Evolutionary conservation across 1,140 invertebrate species (phyloP), one percentile per base, ranked within the genome.

Genomic region (Planococcus citri): DNA sequence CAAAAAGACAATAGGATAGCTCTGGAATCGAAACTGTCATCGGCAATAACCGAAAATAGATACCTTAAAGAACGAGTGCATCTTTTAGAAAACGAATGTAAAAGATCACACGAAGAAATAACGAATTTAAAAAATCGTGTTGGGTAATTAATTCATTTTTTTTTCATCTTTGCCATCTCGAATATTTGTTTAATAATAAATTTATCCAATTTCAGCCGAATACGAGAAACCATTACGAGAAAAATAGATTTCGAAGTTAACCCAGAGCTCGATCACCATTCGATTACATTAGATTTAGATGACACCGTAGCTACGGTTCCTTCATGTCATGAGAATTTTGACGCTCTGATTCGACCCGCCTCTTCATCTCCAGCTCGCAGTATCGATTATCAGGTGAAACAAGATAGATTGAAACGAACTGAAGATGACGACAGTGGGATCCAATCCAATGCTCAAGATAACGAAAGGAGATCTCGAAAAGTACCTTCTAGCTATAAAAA

Each of bases 361-460:
- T 64, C 60, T 6, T 64, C 60, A 24, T 64, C 60, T 17, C 60
- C 60, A 10, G 20, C 60, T 9, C 22, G 10, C 8, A 27, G 20
- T 14, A 25, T 64, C 22, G 60, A 25, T 64, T 20, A 64, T 10
- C 2, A 2, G 3, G 10, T 10, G 20, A 64, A 64, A 64, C 8
- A 24, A 17, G 3, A 6, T 10, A 64, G 17, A 24, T 10, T 6
- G 10, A 22, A 58, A n/a, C 20, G 60, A 64, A 10, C 22, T 4
- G 60, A 64, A 64, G 60, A 64, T 24, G 60, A 64, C 9, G 60
- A 64, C 25, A 64, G 60, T 17, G 60, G 60, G 2, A 64, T 64
- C 10, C 60, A 64, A 64, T 64, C 60, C 9, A 64, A 64, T 25
- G 22, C 60, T 24, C 60, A 64, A 64, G 60, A 64, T 25, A 58